Evolutionary conservation across 2,888 invertebrate genomes (phyloP).

Genomic region (Parascotia fuliginaria): DNA sequence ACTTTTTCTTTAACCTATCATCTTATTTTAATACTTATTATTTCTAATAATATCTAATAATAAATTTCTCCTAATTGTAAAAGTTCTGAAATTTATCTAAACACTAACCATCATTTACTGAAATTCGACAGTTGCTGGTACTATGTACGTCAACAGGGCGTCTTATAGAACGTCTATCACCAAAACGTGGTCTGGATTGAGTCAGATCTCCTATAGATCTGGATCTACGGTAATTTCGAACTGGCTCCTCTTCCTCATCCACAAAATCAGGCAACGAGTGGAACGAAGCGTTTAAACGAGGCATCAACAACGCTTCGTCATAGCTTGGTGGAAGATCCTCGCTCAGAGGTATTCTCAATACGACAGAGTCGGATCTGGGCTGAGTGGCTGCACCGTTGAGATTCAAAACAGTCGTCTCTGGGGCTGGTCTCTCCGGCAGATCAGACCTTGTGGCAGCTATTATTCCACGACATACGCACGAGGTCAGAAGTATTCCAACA

Average conservation of each 20-base stretch:
- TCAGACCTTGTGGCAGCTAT: constrained; percentile 73
- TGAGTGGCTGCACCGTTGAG: constrained; percentile 56
- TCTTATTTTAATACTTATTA: background rate
- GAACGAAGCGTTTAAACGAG: constrained; percentile 87
- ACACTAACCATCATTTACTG: constrained; percentile 6
- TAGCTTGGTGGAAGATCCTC: constrained; percentile 89
- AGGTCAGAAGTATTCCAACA: constrained; percentile 82
- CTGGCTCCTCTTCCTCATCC: constrained; percentile 64
- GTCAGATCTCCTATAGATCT: constrained; percentile 80
- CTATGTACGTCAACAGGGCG: constrained; percentile 69
- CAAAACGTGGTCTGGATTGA: constrained; percentile 63
- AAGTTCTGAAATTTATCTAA: background rate
- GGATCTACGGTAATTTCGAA: constrained; percentile 65
- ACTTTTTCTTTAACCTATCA: background rate
- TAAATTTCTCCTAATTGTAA: background rate
- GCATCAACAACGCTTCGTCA: constrained; percentile 91
- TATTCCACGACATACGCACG: constrained; percentile 83
- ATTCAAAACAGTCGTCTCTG: constrained; percentile 75
- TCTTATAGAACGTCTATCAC: constrained; percentile 73
- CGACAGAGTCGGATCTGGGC: constrained; percentile 62
- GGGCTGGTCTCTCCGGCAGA: constrained; percentile 61
- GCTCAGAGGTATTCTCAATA: constrained; percentile 65
- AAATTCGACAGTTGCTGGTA: constrained; percentile 29
- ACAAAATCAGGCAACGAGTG: constrained; percentile 84
- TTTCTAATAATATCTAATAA: background rate